These are phyloP conservation scores for Perca flavescens DNA, from an alignment of 2,113 vertebrate genomes.

Conservation along the genomic window DNA sequence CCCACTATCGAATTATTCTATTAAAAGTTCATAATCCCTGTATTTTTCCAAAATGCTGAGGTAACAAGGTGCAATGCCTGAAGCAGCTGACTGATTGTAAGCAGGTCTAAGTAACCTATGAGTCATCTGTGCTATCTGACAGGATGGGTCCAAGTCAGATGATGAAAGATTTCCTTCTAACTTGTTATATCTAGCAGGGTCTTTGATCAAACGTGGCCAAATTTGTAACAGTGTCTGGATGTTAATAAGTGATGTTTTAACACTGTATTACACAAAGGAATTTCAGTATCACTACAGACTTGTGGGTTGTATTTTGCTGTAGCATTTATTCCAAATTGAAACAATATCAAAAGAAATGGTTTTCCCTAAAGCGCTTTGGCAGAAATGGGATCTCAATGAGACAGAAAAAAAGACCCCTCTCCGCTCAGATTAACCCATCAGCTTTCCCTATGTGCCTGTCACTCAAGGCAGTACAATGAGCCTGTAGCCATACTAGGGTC, in stretches of 20 bases:
- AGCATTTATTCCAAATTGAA: constrained; percentile 23
- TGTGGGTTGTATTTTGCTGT: not conserved
- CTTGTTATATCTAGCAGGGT: not conserved
- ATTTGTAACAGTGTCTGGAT: constrained; percentile 5
- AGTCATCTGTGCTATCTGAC: too few relatives aligned
- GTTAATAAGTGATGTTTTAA: constrained; percentile 4
- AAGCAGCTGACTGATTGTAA: not conserved
- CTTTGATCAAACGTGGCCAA: not conserved
- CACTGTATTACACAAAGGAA: not conserved
- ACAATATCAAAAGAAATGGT: constrained; percentile 27
- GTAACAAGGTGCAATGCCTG: not conserved
- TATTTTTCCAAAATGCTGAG: not conserved
- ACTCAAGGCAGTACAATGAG: constrained; percentile 77
- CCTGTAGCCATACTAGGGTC: constrained; percentile 67
- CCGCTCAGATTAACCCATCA: constrained; percentile 63
- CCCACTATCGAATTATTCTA: too few relatives aligned
- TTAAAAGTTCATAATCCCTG: too few relatives aligned
- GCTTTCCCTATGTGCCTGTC: constrained; percentile 75
- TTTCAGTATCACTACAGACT: not conserved
- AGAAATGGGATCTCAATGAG: constrained; percentile 35
- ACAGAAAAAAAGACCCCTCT: constrained; percentile 17
- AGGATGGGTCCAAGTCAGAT: not conserved
- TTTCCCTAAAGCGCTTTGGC: constrained; percentile 20
- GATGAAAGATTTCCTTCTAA: not conserved
- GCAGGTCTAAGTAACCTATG: not conserved